Percentiles rank a stretch among this genome's conserved stretches.
Conservation (phyloP, 1,140 invertebrate species). For the Harlomillsia oculata region DNA sequence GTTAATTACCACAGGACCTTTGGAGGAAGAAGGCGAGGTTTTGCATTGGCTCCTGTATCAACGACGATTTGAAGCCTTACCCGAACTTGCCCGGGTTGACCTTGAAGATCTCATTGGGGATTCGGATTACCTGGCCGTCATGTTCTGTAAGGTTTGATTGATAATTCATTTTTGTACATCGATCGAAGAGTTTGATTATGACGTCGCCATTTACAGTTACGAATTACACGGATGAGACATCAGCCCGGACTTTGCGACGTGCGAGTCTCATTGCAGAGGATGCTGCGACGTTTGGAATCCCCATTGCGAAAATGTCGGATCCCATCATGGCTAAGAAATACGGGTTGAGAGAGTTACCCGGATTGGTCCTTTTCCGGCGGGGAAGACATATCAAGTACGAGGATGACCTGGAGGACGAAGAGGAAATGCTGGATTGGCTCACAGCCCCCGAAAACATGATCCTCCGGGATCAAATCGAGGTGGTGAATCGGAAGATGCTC, state of each 20-base stretch:
- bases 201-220: background rate
- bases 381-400: constrained; percentile 33
- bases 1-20: too few relatives aligned
- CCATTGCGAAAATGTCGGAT: constrained; percentile 75
- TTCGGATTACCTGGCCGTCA: constrained; percentile 81
- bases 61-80: constrained; percentile 85
- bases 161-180: too few relatives aligned
- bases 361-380: constrained; percentile 27
- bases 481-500: constrained; percentile 87
- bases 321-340: constrained; percentile 81
- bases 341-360: constrained; percentile 25
- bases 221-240: constrained; percentile 17
- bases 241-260: constrained; percentile 23
- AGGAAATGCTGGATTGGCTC: constrained; percentile 86
- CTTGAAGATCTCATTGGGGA: constrained; percentile 77
- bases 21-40: constrained; percentile 72
- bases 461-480: constrained; percentile 78
- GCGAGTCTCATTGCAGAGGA: constrained; percentile 44
- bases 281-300: constrained; percentile 80
- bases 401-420: constrained; percentile 48
- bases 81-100: constrained; percentile 75
- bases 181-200: too few relatives aligned
- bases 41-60: constrained; percentile 83
- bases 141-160: constrained; percentile 83
- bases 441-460: constrained; percentile 92